Evolutionary conservation across 2,113 vertebrate species (phyloP).

Genomic region (Tor tambroides): DNA sequence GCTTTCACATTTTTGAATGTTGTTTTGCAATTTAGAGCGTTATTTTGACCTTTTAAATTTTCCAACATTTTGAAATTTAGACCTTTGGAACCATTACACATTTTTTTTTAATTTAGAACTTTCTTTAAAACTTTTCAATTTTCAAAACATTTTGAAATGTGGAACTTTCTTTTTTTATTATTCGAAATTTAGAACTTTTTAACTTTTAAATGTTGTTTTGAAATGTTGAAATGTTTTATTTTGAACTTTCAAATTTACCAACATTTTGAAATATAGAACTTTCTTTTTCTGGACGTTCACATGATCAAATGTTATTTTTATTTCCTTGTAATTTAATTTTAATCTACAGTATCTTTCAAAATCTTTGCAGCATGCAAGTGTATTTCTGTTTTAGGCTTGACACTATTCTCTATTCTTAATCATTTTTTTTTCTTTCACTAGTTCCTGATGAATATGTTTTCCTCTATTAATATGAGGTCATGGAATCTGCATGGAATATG

Average conservation of each 20-base stretch:
- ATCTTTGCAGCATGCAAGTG: not conserved
- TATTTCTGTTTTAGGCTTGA: not conserved
- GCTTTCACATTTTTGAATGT: no score
- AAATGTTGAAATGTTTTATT: not conserved
- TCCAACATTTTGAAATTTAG: not conserved
- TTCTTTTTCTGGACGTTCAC: not conserved
- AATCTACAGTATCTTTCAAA: no score
- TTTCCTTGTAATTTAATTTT: no score
- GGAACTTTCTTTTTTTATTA: no score
- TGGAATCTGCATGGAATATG: not conserved
- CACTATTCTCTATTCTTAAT: no score
- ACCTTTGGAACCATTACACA: no score
- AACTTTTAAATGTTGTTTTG: not conserved
- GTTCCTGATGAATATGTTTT: not conserved
- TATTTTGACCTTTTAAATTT: not conserved
- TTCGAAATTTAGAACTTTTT: no score
- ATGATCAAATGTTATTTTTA: no score
- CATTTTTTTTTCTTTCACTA: no score
- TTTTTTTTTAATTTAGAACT: no score
- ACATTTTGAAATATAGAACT: not conserved
- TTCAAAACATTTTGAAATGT: no score
- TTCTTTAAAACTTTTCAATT: no score
- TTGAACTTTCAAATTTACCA: not conserved
- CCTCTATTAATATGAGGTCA: not conserved
- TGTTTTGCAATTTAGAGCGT: not conserved